A percentile compares a stretch with the other conserved stretches of the same genome.
phyloP scores from a whole-genome alignment of 2,113 vertebrate genomes.

The Amphilophus citrinellus region DNA sequence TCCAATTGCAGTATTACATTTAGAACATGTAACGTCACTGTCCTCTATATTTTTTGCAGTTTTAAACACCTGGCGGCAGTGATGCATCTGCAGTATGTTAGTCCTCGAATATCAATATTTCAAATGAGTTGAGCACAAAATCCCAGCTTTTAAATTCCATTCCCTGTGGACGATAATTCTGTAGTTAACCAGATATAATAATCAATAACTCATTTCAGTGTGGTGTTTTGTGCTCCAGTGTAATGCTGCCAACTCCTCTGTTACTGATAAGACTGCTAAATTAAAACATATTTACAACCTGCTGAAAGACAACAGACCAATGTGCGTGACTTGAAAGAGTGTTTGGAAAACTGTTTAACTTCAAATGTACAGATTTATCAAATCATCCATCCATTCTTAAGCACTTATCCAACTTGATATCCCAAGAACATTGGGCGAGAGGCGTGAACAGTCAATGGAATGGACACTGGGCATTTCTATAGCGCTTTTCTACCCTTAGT shows the following conservation, averaged over 20 bases:
- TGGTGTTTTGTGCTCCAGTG: conserved; percentile 19
- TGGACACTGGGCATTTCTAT: not conserved
- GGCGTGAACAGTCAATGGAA: not conserved
- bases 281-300: conserved; percentile 5
- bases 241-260: conserved; percentile 26
- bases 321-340: not conserved
- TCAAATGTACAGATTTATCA: not conserved
- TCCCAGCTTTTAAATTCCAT: conserved; percentile 5
- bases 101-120: not conserved
- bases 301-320: not conserved
- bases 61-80: conserved; percentile 8
- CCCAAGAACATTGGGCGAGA: not conserved
- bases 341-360: not conserved
- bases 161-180: conserved; percentile 34
- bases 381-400: not conserved
- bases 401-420: not conserved
- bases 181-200: conserved; percentile 9
- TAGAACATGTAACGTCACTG: not conserved
- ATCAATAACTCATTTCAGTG: conserved; percentile 57
- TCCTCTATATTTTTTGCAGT: not conserved
- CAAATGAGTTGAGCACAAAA: conserved; percentile 23
- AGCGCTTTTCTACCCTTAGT: not conserved
- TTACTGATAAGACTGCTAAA: conserved; percentile 25
- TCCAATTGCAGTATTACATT: conserved; percentile 32
- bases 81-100: not conserved